Percentiles rank a stretch among this genome's conserved stretches.
phyloP scores from a whole-genome alignment of 2,888 invertebrate species.

The Tetramorium bicarinatum region DNA sequence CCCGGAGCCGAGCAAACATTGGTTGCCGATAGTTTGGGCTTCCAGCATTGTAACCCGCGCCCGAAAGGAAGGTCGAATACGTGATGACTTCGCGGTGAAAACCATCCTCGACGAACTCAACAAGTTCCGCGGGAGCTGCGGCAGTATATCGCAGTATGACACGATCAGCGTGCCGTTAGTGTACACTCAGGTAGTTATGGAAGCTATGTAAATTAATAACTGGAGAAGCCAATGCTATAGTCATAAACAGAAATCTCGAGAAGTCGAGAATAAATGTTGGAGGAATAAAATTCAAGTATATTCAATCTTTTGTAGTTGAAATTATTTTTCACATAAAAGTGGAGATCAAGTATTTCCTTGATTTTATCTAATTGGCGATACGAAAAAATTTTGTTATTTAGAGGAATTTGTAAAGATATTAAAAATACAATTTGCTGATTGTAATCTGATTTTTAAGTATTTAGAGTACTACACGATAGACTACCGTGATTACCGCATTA shows the following conservation, averaged over 20 bases:
- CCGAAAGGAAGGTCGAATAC: constrained; percentile 95
- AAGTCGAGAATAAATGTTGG: background rate
- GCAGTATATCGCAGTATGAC: constrained; percentile 87
- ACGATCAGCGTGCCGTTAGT: constrained; percentile 88
- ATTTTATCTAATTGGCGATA: background rate
- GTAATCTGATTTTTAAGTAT: background rate
- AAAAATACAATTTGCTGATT: background rate
- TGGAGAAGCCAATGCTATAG: background rate
- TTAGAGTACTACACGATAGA: background rate
- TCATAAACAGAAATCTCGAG: background rate
- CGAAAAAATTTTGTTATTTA: background rate
- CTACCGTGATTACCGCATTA: background rate
- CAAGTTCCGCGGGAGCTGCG: constrained; percentile 88
- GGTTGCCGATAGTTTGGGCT: constrained; percentile 97
- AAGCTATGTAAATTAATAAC: background rate
- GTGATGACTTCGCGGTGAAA: constrained; percentile 97
- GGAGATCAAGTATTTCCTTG: too few species aligned
- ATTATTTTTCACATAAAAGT: background rate
- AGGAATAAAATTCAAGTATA: background rate
- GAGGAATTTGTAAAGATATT: background rate
- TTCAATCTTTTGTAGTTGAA: background rate
- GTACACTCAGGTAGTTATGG: constrained; percentile 86
- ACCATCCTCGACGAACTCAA: constrained; percentile 91
- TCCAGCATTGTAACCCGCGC: constrained; percentile 95
- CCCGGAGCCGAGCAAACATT: constrained; percentile 95